These are phyloP conservation scores for Neodontobutis hainanensis DNA, from an alignment of 2,113 vertebrate species.

Conservation along the genomic window DNA sequence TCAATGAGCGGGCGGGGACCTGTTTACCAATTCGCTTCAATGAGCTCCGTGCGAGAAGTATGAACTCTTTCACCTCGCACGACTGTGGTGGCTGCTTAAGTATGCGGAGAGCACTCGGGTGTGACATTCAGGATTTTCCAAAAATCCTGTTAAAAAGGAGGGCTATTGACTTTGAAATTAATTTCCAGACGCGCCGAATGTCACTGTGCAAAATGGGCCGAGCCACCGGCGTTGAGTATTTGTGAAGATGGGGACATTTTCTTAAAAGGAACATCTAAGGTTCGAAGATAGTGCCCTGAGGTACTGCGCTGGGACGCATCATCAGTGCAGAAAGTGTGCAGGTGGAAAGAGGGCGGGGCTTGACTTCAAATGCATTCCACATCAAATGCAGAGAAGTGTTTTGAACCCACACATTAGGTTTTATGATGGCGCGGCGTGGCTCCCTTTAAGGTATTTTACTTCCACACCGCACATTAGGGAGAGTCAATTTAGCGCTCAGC, in stretches of 20 bases:
- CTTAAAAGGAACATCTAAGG: constrained; percentile 16
- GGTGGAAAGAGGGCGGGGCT: constrained; percentile 1
- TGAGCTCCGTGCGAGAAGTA: constrained; percentile 36
- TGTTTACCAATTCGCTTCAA: constrained; percentile 65
- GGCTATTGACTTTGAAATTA: constrained; percentile 63
- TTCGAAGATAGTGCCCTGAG: constrained; percentile 29
- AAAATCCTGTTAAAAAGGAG: constrained; percentile 40
- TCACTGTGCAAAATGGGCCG: constrained; percentile 21
- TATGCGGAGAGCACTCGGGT: constrained; percentile 45
- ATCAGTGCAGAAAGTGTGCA: constrained; percentile 12
- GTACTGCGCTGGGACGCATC: constrained; percentile 27
- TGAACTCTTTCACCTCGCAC: constrained; percentile 52
- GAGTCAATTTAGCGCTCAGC: constrained; percentile 28
- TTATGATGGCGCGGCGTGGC: constrained; percentile 23
- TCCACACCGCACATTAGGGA: constrained; percentile 29
- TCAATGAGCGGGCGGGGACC: constrained; percentile 63
- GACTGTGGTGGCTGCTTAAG: constrained; percentile 47
- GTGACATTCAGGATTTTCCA: constrained; percentile 61
- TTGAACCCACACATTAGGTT: constrained; percentile 51
- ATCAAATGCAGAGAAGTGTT: constrained; percentile 48
- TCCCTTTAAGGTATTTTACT: constrained; percentile 37
- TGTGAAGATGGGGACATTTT: neutral
- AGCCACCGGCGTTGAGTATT: constrained; percentile 10
- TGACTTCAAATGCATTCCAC: constrained; percentile 44
- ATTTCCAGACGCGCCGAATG: constrained; percentile 33